Evolutionary conservation across 2,113 vertebrate genomes (phyloP), one percentile per base, ranked within the genome.

Genomic region (Synchiropus splendidus): DNA sequence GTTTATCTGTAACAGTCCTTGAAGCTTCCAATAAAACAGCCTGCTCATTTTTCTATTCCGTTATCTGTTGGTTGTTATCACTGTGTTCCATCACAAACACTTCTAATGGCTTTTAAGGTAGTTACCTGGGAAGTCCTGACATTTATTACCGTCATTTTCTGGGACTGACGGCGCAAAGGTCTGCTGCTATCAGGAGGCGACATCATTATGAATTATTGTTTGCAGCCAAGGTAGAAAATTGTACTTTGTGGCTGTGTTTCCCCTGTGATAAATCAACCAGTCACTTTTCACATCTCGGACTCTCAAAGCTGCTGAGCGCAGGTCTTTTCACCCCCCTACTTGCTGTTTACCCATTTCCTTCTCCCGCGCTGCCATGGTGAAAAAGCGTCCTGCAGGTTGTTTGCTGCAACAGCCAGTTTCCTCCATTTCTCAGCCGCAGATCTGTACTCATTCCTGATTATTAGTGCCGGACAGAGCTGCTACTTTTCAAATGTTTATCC

Each of bases 151-250:
- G 87, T 89, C 88, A 88, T 88, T 91, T 92, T 89, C 86, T 77
- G 77, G 86, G 83, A 85, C 82, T 81, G 83, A 83, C 85, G 74
- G 86, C 58, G 27, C 89, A 89, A 76, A 94, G 89, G 90, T 76
- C 90, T 80, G 87, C 90, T 80, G 89, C 89, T 94, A 93, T 95
- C 92, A 83, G 79, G 85, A 87, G 88, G 85, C 85, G 80, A 87
- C 87, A 92, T 97, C 92, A 88, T 90, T 92, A 92, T 94, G 92
- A 97, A 97, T 95, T 94, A 96, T 97, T 92, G 92, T 94, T 93
- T 88, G 86, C 77, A 86, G 89, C 89, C 89, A 90, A 92, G 88
- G 91, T 97, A 88, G 92, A 96, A 97, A 94, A 97, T 97, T 97
- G 92, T 94, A 90, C 93, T 93, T 93, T 91, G 89, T 89, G 89